A percentile compares a stretch with the other conserved stretches of the same genome.
Evolutionary conservation across 2,113 vertebrate species (phyloP).

Genomic region (Leiothrix lutea): DNA sequence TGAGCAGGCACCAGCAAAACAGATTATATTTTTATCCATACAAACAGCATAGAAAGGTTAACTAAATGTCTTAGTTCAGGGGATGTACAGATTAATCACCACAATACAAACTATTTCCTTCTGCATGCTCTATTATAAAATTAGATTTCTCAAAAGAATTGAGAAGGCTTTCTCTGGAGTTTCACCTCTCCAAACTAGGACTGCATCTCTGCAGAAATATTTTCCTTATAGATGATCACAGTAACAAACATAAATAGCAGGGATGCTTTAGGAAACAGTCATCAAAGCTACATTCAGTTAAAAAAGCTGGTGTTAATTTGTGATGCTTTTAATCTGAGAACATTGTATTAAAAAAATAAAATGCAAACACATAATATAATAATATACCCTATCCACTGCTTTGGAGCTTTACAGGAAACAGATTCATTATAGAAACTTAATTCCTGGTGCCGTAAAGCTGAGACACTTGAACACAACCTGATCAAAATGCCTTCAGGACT

Average conservation of each 20-base stretch:
- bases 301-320: neutral
- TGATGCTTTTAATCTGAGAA: neutral
- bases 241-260: neutral
- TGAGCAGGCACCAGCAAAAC: neutral
- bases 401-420: neutral
- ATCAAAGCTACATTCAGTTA: neutral
- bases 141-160: neutral
- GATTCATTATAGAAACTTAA: neutral
- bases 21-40: neutral
- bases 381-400: neutral
- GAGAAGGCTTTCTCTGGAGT: neutral
- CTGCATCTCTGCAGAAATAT: neutral
- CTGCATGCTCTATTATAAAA: neutral
- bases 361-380: neutral
- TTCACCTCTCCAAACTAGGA: neutral
- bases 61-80: neutral
- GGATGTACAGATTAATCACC: neutral
- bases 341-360: neutral
- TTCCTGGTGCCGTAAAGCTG: neutral
- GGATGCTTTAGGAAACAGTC: neutral
- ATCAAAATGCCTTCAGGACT: slow-evolving; percentile 22
- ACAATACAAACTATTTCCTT: neutral
- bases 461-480: slow-evolving; percentile 14
- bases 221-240: neutral
- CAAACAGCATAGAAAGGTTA: neutral